These are phyloP conservation scores for Temnopleurus reevesii DNA, from an alignment of 53 echinoderm and acorn worm genomes.

Conservation along the genomic window DNA sequence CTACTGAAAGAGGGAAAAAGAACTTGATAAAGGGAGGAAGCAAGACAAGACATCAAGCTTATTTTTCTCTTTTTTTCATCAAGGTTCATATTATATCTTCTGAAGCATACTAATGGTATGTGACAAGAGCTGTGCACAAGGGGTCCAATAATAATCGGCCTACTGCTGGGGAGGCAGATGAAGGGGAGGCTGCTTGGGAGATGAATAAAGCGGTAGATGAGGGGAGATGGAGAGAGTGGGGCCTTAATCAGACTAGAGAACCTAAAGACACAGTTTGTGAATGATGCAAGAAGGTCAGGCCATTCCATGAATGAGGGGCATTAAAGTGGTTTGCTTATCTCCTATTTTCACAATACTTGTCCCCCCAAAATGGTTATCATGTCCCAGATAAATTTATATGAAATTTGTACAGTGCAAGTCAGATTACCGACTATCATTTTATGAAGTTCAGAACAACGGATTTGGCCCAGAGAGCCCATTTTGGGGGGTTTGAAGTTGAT, in stretches of 20 bases:
- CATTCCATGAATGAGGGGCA: no score
- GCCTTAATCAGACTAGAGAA: not conserved
- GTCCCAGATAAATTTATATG: no score
- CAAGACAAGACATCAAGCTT: not conserved
- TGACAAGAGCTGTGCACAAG: slow-evolving; percentile 40
- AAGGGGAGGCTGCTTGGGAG: not conserved
- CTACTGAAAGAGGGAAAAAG: not conserved
- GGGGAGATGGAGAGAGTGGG: not conserved
- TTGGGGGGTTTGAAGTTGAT: no score
- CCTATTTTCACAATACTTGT: no score
- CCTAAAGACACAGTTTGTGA: not conserved
- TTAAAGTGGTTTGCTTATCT: no score
- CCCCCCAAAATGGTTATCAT: no score
- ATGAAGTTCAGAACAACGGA: no score
- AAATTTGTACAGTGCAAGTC: no score
- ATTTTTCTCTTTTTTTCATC: not conserved
- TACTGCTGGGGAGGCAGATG: slow-evolving; percentile 53
- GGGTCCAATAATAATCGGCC: slow-evolving; percentile 52
- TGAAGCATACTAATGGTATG: slow-evolving; percentile 15
- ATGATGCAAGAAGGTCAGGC: not conserved
- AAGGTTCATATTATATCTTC: not conserved
- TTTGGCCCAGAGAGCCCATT: no score
- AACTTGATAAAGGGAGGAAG: not conserved
- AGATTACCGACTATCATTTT: no score
- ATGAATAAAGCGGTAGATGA: slow-evolving; percentile 1